Conservation (phyloP, 2,888 invertebrate genomes). For the Fissipunctia ypsillon region DNA sequence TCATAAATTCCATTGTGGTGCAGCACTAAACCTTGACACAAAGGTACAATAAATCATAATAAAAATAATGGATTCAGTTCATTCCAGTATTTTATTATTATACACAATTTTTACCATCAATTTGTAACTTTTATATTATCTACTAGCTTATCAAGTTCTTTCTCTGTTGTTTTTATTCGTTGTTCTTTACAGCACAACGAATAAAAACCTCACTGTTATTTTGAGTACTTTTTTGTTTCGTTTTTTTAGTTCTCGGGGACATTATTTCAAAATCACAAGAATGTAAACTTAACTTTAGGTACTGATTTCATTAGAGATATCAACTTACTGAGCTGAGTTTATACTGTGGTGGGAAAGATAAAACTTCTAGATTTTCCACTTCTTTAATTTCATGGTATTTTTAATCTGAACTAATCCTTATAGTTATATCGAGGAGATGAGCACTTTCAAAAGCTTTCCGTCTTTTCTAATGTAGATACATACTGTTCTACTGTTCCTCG, state of each 20-base stretch:
- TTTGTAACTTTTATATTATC: constrained; percentile 44
- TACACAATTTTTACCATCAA: constrained; percentile 39
- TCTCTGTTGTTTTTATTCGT: constrained; percentile 12
- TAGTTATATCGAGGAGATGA: not conserved
- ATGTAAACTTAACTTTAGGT: not conserved
- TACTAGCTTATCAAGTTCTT: constrained; percentile 21
- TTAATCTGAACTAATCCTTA: not conserved
- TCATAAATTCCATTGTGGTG: constrained; percentile 19
- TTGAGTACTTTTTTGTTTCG: constrained; percentile 6
- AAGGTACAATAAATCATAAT: constrained; percentile 30
- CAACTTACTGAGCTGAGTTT: not conserved
- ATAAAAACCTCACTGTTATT: constrained; percentile 4
- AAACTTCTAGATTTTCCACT: not conserved
- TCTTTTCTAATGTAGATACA: not conserved
- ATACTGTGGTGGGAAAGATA: not conserved
- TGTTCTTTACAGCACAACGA: too few relatives aligned
- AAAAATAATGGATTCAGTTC: constrained; percentile 37
- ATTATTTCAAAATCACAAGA: not conserved
- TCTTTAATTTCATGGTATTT: not conserved
- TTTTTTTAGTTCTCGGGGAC: not conserved
- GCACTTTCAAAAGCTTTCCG: not conserved
- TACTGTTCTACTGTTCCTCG: not conserved
- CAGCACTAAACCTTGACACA: constrained; percentile 24
- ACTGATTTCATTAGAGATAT: not conserved
- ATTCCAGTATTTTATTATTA: constrained; percentile 34